A percentile compares a stretch with the other conserved stretches of the same genome.
These are phyloP conservation scores for Columba livia DNA, from an alignment of 2,113 vertebrate species.

Conservation along the genomic window DNA sequence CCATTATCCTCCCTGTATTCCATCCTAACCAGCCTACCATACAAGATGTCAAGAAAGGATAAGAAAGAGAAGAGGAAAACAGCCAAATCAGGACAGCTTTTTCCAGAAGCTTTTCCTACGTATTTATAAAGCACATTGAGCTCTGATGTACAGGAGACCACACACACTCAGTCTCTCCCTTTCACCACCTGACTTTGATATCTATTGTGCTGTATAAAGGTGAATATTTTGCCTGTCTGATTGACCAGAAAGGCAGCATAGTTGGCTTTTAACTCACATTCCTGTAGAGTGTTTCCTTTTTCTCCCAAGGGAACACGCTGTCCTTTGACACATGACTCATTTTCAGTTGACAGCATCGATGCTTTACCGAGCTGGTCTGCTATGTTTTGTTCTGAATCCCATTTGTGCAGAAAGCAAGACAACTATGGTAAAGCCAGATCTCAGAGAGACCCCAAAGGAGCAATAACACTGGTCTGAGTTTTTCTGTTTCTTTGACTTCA, in stretches of 20 bases:
- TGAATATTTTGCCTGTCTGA: not conserved
- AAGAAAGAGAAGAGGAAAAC: not conserved
- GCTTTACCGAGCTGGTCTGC: not conserved
- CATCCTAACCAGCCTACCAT: not conserved
- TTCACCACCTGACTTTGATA: not conserved
- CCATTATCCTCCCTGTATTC: not conserved
- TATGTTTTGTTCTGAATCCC: not conserved
- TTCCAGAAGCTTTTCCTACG: not conserved
- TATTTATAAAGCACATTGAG: not conserved
- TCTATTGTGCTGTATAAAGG: not conserved
- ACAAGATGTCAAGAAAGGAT: not conserved
- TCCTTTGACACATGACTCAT: not conserved
- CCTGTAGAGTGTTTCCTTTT: not conserved
- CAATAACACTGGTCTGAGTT: not conserved
- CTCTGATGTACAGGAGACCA: not conserved
- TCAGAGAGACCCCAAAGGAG: not conserved
- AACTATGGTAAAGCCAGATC: not conserved
- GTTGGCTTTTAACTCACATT: not conserved
- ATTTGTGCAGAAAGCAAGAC: not conserved
- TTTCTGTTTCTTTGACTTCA: not conserved
- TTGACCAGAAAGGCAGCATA: not conserved
- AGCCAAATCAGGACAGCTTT: not conserved
- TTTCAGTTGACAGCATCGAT: not conserved
- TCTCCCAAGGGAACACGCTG: not conserved
- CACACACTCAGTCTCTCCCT: not conserved